phyloP scores from a whole-genome alignment of 2,888 invertebrate genomes.

The Cephonodes hylas region DNA sequence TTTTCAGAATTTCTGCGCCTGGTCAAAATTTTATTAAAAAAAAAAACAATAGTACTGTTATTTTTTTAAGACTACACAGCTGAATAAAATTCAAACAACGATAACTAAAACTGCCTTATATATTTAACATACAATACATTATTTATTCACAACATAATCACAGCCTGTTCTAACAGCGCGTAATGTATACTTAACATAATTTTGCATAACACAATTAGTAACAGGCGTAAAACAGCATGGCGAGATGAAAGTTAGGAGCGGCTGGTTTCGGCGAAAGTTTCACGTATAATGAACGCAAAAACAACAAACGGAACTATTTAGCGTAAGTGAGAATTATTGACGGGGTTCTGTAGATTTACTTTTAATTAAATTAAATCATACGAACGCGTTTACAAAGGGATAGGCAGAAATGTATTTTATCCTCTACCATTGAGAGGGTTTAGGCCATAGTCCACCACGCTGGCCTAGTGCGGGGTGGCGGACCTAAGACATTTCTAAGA shows the following conservation, averaged over 20 bases:
- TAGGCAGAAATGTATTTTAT: no score
- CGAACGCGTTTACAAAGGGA: neutral
- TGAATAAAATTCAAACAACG: no score
- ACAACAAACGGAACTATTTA: neutral
- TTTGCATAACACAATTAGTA: neutral
- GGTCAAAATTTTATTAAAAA: no score
- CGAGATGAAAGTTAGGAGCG: constrained; percentile 26
- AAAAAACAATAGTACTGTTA: no score
- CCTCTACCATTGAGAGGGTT: no score
- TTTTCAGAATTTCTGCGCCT: no score
- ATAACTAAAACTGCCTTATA: no score
- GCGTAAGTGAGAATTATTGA: neutral
- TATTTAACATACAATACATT: neutral
- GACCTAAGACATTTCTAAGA: no score
- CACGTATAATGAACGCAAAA: constrained; percentile 14
- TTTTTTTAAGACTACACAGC: no score
- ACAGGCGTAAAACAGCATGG: neutral
- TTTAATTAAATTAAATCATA: neutral
- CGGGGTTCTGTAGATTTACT: neutral
- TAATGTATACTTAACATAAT: neutral
- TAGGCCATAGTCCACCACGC: no score
- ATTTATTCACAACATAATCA: neutral
- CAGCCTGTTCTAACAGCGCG: neutral
- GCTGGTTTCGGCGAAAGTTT: constrained; percentile 41
- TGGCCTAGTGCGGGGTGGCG: no score